A percentile compares a stretch with the other conserved stretches of the same genome.
phyloP scores from a whole-genome alignment of 2,888 invertebrate species.

The Erebia epiphron region DNA sequence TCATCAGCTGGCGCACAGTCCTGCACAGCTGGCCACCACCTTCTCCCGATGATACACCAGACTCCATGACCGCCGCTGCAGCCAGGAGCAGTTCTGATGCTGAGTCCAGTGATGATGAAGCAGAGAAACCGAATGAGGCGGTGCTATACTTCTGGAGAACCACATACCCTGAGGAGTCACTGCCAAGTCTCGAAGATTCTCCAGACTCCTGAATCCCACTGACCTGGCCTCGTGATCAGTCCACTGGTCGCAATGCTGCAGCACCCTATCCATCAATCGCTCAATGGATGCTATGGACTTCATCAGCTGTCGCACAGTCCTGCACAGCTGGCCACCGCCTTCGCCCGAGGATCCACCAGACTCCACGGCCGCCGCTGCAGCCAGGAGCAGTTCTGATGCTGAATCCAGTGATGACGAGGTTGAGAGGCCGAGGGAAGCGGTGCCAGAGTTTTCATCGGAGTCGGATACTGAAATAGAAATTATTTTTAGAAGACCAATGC shows the following conservation, averaged over 20 bases:
- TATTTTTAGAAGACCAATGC: not conserved
- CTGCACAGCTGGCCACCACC: constrained; percentile 54
- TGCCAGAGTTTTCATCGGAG: constrained; percentile 57
- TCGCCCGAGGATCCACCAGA: constrained; percentile 31
- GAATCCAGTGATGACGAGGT: constrained; percentile 61
- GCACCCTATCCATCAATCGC: constrained; percentile 71
- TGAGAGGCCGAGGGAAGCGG: no score
- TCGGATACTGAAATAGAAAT: constrained; percentile 52
- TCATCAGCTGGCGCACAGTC: constrained; percentile 67
- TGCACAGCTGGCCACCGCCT: constrained; percentile 52
- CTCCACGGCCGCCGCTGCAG: constrained; percentile 50
- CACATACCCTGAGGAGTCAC: constrained; percentile 44
- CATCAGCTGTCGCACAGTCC: constrained; percentile 68
- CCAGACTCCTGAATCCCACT: constrained; percentile 10
- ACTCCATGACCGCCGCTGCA: constrained; percentile 50
- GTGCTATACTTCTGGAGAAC: constrained; percentile 47
- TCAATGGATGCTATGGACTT: constrained; percentile 73
- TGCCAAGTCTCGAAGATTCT: not conserved
- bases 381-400: constrained; percentile 60
- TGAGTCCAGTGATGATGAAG: constrained; percentile 60
- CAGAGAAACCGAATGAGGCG: constrained; percentile 56
- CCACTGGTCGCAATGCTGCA: constrained; percentile 70
- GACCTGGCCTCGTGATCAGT: constrained; percentile 57
- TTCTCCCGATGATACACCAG: constrained; percentile 31
- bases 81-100: constrained; percentile 60